Base-by-base conservation (phyloP, 1,140 invertebrate genomes). In the Drosophila pruinosa region DNA sequence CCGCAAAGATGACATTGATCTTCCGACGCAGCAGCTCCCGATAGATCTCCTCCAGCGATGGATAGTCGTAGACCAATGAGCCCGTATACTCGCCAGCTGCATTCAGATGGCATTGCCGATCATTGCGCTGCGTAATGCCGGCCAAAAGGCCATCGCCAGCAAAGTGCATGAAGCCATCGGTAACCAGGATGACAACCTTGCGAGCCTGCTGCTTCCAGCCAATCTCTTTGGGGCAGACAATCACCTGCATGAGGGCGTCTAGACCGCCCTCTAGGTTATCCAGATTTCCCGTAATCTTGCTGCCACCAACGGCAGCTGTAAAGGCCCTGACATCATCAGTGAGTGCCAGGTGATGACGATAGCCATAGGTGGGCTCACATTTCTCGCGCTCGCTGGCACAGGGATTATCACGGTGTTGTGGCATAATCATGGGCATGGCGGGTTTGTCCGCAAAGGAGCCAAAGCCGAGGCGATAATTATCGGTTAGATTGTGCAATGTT, bases 201-300 rank as follows among this genome's bases (percentile, higher is more conserved):
- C 94, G 81, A 4, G 94, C 93, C 15, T 92, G 90, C 6, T 89
- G 71, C 8, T 91, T 91, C 94, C 94, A 95, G n/a, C 94, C 94
- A 8, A 95, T 92, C 61, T 94, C 89, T 8, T 95, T 92, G 41
- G 94, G 94, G 89, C 98, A 99, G 7, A 97, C 96, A 39, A 99
- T 95, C 1, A 97, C 97, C 92, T 99, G 99, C 95, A 99, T 99
- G n/a, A 99, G 95, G 0, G 98, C 99, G 92, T 99, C 99, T 75
- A 99, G 96, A 8, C 98, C 98, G 1, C 98, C 99, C 92, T 99
- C 99, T 0, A 98, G 97, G 34, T 98, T 97, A 91, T 99, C 98
- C 73, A 99, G 92, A 92, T 99, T 99, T 1, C 97, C 99, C 0
- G 98, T 99, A 3, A 99, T 96, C 21, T 93, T 92, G 70, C 83